These are phyloP conservation scores for Tangara arthus DNA, from an alignment of 2,797 vertebrate species.

Conservation along the genomic window DNA sequence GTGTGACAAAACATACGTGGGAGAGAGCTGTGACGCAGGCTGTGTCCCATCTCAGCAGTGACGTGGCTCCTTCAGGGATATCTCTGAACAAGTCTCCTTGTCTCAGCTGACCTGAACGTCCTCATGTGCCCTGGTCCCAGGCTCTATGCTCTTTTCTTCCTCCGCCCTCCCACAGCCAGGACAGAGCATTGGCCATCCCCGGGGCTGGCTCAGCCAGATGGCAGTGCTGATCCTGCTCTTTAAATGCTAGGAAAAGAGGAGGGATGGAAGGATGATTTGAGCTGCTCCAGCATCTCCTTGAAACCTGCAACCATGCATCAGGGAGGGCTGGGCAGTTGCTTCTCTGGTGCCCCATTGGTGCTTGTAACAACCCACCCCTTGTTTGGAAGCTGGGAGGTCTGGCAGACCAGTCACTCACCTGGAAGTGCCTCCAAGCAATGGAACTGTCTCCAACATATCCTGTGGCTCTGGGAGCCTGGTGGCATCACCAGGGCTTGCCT, in stretches of 20 bases:
- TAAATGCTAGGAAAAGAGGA: background rate
- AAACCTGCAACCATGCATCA: background rate
- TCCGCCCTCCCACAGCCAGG: background rate
- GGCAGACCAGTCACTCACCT: background rate
- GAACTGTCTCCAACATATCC: background rate
- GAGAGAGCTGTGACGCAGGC: background rate
- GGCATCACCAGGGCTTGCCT: rapidly evolving
- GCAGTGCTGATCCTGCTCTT: background rate
- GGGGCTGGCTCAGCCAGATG: background rate
- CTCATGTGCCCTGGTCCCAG: rapidly evolving
- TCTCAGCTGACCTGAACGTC: background rate
- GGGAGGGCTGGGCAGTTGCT: background rate
- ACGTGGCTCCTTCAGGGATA: background rate
- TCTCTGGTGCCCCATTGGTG: background rate
- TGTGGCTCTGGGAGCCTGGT: rapidly evolving
- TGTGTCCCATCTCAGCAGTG: background rate
- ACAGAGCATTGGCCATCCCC: rapidly evolving
- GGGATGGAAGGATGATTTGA: background rate
- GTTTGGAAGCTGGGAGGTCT: background rate
- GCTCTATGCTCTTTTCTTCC: background rate
- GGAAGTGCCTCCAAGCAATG: rapidly evolving
- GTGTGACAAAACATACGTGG: background rate
- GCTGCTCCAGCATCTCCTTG: background rate
- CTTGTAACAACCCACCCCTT: background rate
- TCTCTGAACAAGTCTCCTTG: background rate